Base-by-base conservation (phyloP, 2,797 vertebrate species). In the Thamnophis elegans region DNA sequence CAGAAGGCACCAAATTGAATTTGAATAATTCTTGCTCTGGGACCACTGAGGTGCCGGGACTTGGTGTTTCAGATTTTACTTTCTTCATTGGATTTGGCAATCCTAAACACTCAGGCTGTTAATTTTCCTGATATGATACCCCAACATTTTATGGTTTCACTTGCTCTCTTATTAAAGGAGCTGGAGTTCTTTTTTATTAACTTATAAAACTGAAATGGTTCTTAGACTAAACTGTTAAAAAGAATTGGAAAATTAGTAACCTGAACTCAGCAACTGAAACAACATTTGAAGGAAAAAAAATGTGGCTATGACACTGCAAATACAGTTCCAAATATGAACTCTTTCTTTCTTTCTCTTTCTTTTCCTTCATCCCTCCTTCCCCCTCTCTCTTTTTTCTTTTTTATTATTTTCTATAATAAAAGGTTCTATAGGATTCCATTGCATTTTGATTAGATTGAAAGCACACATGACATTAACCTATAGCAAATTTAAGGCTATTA, bases 121-220 rank as follows among this genome's bases (percentile, higher is more conserved):
- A 90, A 87, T 95, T 96, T 95, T 89, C 91, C 93, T 89, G 16
- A 91, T 95, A 90, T 65, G 32, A 88, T 87, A 93, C 93, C 90
- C 85, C 32, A 55, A 0, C 3, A 62, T 65, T 55, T 92, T 94
- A 93, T 91, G 13, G 93, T 93, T 94, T 93, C 90, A 93, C 54
- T 68, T 14, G 0, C 54, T 93, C 92, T 42, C 68, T 93, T 95
- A 94, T 89, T 96, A 95, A 95, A 96, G 94, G 89, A 85, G 54
- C 60, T 87, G 4, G 87, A 92, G 94, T 91, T 91, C 86, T 95
- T 96, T 92, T 78, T 97, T 96, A 96, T 94, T 97, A 96, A 95
- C 94, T 95, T 96, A 96, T 94, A 96, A 97, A 97, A 94, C 5
- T 91, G 94, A 91, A 54, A 93, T 93, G 95, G 54, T 7, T 96